Base-by-base conservation (phyloP, 1,140 invertebrate genomes). In the Drosophila subobscura region DNA sequence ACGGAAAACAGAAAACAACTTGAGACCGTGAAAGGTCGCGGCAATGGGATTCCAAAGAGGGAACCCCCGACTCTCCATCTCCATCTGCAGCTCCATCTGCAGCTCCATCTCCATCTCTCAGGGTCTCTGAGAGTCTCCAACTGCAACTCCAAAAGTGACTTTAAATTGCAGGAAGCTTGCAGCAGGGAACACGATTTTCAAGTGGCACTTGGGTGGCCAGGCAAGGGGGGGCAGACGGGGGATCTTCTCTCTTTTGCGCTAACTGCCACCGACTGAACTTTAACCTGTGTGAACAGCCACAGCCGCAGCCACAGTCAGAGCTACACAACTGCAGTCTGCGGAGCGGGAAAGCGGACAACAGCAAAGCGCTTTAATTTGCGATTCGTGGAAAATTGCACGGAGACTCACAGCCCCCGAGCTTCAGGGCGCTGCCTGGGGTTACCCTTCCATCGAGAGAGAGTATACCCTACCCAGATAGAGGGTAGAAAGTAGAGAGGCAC, bases 301-400 rank as follows among this genome's bases (percentile, higher is more conserved):
- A 68, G 40, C 37, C 20, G 50, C 55, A 56, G 25, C 14, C 37
- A 44, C 53, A 50, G 59, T 10, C 12, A 47, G n/a, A 42, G 41
- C 42, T 33, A 47, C 25, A 33, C 16, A 20, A 20, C 16, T 20
- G 16, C 16, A 20, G 1, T 20, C 16, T 20, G 16, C 27, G 44
- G 56, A 47, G 16, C 49, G 23, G 46, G 40, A 65, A 54, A 52
- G 29, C 44, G 29, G 44, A 79, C 37, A 63, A 57, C 57, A 54
- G 44, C 37, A 47, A 76, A 73, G 66, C 78, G 78, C 83, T 86
- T 86, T 88, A 88, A 88, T 88, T 88, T 88, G 83, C 83, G 77
- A 79, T 88, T 88, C 83, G 83, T 88, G 83, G 75, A 88, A 88
- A 83, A 88, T 85, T 85, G 74, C 81, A 72, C 56, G 33, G 0